phyloP scores from a whole-genome alignment of 2,888 invertebrate species.

The Pterostichus madidus region DNA sequence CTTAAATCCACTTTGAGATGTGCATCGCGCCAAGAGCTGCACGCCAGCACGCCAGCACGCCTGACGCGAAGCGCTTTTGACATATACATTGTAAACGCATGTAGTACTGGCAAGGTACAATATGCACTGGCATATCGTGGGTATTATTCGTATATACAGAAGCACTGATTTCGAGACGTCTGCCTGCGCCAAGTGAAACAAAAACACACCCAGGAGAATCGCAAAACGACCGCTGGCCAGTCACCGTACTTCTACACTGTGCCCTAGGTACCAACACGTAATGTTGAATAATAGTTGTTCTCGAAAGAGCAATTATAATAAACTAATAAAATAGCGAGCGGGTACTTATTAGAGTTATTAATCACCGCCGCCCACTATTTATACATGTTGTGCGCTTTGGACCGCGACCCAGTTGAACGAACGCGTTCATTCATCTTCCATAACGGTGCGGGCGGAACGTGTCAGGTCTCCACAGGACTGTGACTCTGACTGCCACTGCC shows the following conservation, averaged over 20 bases:
- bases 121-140: neutral
- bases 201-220: constrained; percentile 24
- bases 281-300: constrained; percentile 57
- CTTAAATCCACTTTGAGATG: constrained; percentile 62
- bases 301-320: constrained; percentile 58
- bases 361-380: constrained; percentile 56
- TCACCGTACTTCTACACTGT: neutral
- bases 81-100: constrained; percentile 51
- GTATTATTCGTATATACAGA: neutral
- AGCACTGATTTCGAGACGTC: neutral
- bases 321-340: constrained; percentile 60
- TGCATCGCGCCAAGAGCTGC: constrained; percentile 18
- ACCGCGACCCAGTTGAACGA: constrained; percentile 50
- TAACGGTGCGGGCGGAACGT: constrained; percentile 53
- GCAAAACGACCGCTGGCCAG: neutral
- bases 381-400: constrained; percentile 58
- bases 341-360: constrained; percentile 59
- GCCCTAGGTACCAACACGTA: constrained; percentile 30
- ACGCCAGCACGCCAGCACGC: constrained; percentile 24
- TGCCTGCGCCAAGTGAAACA: neutral
- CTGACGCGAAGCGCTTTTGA: constrained; percentile 51
- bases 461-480: constrained; percentile 11
- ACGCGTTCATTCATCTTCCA: constrained; percentile 54
- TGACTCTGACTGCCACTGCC: neutral
- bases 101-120: neutral